These are phyloP conservation scores for Drosophila baimaii DNA, from an alignment of 1,140 invertebrate species.

Conservation along the genomic window DNA sequence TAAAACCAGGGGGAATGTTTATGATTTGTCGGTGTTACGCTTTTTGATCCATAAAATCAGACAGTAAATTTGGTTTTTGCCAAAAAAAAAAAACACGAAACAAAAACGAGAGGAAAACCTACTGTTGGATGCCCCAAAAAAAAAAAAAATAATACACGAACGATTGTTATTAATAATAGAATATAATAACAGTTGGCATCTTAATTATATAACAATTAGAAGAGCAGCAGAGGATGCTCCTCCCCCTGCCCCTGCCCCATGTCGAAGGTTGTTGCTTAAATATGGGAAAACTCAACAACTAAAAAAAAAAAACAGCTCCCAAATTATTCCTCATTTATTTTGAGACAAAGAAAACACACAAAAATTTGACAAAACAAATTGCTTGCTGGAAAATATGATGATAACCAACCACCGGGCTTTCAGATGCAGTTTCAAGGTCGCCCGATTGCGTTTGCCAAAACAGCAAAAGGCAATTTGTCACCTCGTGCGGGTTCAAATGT, in stretches of 20 bases:
- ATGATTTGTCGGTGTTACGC: constrained; percentile 65
- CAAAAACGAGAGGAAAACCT: constrained; percentile 22
- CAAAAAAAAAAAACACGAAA: constrained; percentile 31
- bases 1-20: constrained; percentile 18
- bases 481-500: constrained; percentile 35
- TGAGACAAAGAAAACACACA: constrained; percentile 75
- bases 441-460: constrained; percentile 47
- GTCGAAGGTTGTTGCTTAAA: constrained; percentile 11
- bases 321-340: constrained; percentile 68
- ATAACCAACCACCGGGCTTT: constrained; percentile 22
- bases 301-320: constrained; percentile 16
- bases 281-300: constrained; percentile 43
- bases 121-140: constrained; percentile 32
- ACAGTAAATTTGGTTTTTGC: constrained; percentile 49
- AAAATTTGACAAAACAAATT: constrained; percentile 67
- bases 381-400: constrained; percentile 64
- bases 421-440: constrained; percentile 71
- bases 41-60: constrained; percentile 79
- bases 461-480: constrained; percentile 70
- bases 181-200: constrained; percentile 79
- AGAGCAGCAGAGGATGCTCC: constrained; percentile 19
- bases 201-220: constrained; percentile 81
- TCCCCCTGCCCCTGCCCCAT: constrained; percentile 7
- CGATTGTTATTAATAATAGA: constrained; percentile 66
- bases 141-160: constrained; percentile 27